Conservation (phyloP, 1,140 invertebrate species). For the Drosophila ficusphila region DNA sequence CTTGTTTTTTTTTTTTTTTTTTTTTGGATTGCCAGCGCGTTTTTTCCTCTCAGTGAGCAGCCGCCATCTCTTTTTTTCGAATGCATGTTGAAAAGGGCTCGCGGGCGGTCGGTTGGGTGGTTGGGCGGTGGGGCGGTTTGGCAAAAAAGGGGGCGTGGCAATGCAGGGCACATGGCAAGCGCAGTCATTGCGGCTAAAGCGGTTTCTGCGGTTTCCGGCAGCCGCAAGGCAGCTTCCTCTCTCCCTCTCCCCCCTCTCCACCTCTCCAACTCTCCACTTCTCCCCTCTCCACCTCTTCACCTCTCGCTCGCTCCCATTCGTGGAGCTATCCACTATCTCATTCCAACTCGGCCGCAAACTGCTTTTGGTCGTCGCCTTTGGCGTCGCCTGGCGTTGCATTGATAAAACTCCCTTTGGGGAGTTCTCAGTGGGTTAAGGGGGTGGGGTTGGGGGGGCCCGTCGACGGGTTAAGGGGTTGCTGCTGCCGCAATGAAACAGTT, state of each 20-base stretch:
- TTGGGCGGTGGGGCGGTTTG: background rate
- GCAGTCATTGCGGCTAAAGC: slow-evolving; percentile 61
- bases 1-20: background rate
- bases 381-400: slow-evolving; percentile 48
- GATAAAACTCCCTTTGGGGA: slow-evolving; percentile 36
- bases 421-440: too few species aligned
- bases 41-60: slow-evolving; percentile 13
- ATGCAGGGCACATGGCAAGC: slow-evolving; percentile 47
- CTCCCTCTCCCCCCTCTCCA: background rate
- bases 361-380: slow-evolving; percentile 45
- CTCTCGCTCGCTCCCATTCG: too few species aligned
- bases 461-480: background rate
- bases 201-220: slow-evolving; percentile 48
- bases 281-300: too few species aligned
- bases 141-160: slow-evolving; percentile 16
- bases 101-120: background rate
- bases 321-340: background rate
- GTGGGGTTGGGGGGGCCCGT: background rate
- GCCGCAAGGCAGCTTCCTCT: slow-evolving; percentile 25
- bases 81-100: slow-evolving; percentile 14
- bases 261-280: too few species aligned
- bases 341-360: slow-evolving; percentile 31
- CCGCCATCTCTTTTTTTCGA: slow-evolving; percentile 12
- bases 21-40: background rate
- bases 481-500: slow-evolving; percentile 6